These are phyloP conservation scores for Melanchra persicariae DNA, from an alignment of 2,888 invertebrate species.

Conservation along the genomic window DNA sequence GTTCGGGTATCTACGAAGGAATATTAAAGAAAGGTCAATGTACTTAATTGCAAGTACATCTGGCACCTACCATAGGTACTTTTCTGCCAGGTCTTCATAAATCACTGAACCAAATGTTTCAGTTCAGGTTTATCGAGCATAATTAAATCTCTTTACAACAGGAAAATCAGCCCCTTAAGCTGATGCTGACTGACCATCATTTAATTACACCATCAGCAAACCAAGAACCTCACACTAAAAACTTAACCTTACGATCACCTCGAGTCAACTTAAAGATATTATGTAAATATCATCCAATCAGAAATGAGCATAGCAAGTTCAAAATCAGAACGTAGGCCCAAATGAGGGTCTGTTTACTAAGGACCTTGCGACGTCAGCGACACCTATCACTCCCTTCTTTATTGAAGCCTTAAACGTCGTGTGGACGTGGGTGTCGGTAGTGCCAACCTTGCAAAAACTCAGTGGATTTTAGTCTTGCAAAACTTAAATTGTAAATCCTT, in stretches of 20 bases:
- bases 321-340: constrained; percentile 53
- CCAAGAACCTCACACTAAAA: constrained; percentile 1
- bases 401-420: constrained; percentile 58
- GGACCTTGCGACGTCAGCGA: constrained; percentile 62
- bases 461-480: constrained; percentile 23
- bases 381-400: constrained; percentile 58
- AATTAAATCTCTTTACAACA: neutral
- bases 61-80: no score
- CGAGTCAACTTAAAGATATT: constrained; percentile 38
- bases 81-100: no score
- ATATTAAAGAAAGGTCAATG: no score
- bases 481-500: constrained; percentile 48
- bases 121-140: neutral
- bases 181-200: neutral
- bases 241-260: neutral
- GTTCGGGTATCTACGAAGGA: no score
- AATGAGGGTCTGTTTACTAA: constrained; percentile 68
- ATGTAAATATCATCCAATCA: constrained; percentile 64
- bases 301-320: constrained; percentile 47
- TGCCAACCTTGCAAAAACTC: constrained; percentile 37
- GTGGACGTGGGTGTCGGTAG: constrained; percentile 48
- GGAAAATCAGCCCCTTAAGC: neutral
- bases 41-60: no score
- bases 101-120: neutral
- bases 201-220: neutral